Evolutionary conservation across 1,140 invertebrate species (phyloP).

Genomic region (Zelostemma sp.): DNA sequence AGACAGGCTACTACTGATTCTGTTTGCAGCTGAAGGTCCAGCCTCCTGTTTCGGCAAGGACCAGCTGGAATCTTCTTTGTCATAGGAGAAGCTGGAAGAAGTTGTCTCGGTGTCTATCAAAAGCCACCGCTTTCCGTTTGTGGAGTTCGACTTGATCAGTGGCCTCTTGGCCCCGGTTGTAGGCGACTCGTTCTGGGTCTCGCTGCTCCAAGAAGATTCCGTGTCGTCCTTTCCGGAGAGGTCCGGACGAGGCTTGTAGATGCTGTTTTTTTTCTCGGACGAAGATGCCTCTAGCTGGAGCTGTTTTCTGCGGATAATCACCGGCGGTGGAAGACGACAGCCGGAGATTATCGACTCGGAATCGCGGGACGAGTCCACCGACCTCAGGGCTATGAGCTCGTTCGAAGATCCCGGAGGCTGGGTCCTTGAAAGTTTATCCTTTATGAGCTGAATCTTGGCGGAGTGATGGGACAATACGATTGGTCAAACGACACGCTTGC

Average conservation of each 20-base stretch:
- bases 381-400: constrained; percentile 53
- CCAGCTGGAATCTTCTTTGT: constrained; percentile 37
- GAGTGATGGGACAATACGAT: constrained; percentile 11
- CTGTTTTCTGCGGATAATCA: constrained; percentile 59
- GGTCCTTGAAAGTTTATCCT: constrained; percentile 55
- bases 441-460: constrained; percentile 57
- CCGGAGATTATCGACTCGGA: constrained; percentile 1
- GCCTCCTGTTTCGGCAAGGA: constrained; percentile 30
- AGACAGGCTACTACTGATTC: constrained; percentile 51
- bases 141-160: constrained; percentile 51
- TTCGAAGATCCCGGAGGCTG: constrained; percentile 54
- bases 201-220: constrained; percentile 48
- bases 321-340: constrained; percentile 54
- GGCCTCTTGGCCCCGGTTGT: constrained; percentile 19
- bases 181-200: constrained; percentile 32
- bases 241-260: constrained; percentile 28
- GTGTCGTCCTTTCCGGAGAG: constrained; percentile 49
- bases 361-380: constrained; percentile 48
- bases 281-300: constrained; percentile 26
- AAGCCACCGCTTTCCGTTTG: constrained; percentile 42
- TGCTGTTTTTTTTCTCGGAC: constrained; percentile 13
- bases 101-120: constrained; percentile 45
- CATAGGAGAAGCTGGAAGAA: constrained; percentile 42
- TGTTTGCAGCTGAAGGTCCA: constrained; percentile 6
- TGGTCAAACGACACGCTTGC: neutral